phyloP scores from a whole-genome alignment of 1,140 invertebrate species.

The Aphis gossypii region DNA sequence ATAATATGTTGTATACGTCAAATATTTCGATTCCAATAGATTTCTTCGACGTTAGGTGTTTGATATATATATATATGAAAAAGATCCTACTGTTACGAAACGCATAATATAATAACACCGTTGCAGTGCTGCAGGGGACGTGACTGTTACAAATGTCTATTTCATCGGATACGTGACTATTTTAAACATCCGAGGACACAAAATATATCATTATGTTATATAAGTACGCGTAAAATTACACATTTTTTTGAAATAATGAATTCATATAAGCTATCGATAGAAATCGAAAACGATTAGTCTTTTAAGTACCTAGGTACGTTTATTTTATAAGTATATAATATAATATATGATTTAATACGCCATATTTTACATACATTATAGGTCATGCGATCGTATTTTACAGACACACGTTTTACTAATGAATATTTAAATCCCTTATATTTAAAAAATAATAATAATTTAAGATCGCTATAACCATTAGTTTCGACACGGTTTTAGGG shows the following conservation, averaged over 20 bases:
- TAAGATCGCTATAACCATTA: conserved; percentile 38
- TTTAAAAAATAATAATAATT: background rate
- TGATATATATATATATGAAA: background rate
- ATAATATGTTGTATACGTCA: background rate
- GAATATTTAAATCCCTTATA: background rate
- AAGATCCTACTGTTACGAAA: background rate
- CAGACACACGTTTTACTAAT: conserved; percentile 35
- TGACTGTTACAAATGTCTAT: conserved; percentile 56
- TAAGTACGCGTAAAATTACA: background rate
- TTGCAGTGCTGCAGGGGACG: background rate
- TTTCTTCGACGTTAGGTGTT: background rate
- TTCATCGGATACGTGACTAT: conserved; percentile 51
- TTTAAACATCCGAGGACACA: conserved; percentile 7
- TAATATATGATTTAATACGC: conserved; percentile 37
- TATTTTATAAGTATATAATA: background rate
- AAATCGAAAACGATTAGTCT: conserved; percentile 30
- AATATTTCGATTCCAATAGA: conserved; percentile 24
- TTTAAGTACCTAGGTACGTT: background rate
- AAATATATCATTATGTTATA: background rate
- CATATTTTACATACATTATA: background rate
- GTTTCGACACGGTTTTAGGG: conserved; percentile 30
- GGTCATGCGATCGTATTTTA: conserved; percentile 18
- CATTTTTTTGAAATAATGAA: conserved; percentile 26
- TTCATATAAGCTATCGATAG: background rate
- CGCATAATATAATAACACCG: background rate